Evolutionary conservation across 2,797 vertebrate genomes (phyloP).

Genomic region (Channallabes apus): DNA sequence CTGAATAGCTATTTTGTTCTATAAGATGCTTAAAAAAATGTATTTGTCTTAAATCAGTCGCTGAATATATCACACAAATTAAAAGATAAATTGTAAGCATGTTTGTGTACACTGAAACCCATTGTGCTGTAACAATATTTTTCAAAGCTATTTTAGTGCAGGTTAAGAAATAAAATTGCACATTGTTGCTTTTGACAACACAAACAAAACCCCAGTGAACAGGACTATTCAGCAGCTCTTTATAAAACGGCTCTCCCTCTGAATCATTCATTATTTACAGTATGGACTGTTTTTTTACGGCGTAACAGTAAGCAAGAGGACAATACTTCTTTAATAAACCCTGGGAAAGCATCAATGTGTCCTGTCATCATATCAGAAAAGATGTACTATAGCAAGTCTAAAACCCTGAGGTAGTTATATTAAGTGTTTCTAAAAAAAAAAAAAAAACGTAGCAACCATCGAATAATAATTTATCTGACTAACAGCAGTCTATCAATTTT

Average conservation of each 20-base stretch:
- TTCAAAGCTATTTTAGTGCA: not conserved
- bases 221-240: not conserved
- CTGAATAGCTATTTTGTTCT: not conserved
- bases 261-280: constrained; percentile 22
- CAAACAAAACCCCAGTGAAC: not conserved
- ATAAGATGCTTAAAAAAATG: not conserved
- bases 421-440: not conserved
- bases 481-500: not conserved
- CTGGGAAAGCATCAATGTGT: not conserved
- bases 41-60: not conserved
- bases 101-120: not conserved
- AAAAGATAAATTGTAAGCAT: not conserved
- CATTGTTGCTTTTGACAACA: not conserved
- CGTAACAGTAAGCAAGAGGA: no score
- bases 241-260: not conserved
- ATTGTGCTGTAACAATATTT: not conserved
- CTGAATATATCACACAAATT: not conserved
- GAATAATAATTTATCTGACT: not conserved
- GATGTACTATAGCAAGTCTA: not conserved
- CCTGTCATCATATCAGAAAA: not conserved
- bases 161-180: not conserved
- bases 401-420: not conserved
- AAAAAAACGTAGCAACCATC: not conserved
- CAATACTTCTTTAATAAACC: not conserved
- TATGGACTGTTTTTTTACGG: not conserved